These are phyloP conservation scores for Fundulus diaphanus DNA, from an alignment of 2,797 vertebrate genomes.

Conservation along the genomic window DNA sequence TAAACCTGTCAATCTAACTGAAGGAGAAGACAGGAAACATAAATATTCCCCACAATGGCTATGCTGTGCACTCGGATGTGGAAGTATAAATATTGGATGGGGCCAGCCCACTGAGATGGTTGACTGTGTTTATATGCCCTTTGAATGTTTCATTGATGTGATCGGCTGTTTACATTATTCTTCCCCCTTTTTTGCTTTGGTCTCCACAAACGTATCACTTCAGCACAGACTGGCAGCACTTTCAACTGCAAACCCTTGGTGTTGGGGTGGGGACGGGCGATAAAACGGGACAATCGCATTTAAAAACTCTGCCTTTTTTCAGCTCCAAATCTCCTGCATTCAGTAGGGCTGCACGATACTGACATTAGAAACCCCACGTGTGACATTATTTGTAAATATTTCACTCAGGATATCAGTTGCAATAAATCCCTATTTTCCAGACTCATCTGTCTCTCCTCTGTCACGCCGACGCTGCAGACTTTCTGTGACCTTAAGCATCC, in stretches of 20 bases:
- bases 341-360: background rate
- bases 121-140: constrained; percentile 70
- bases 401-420: background rate
- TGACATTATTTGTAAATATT: background rate
- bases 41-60: constrained; percentile 59
- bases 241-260: background rate
- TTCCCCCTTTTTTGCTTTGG: background rate
- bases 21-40: constrained; percentile 61
- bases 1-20: constrained; percentile 64
- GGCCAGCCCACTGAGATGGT: constrained; percentile 60
- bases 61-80: constrained; percentile 47
- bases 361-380: background rate
- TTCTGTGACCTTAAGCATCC: background rate
- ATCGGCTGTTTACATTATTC: constrained; percentile 63
- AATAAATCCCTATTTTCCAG: background rate
- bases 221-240: background rate
- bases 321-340: background rate
- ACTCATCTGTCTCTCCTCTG: background rate
- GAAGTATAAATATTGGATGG: constrained; percentile 68
- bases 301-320: background rate
- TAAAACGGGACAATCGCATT: background rate
- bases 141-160: constrained; percentile 71
- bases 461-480: background rate
- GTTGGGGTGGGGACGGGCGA: background rate
- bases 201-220: background rate